These are phyloP conservation scores for Stictocephala bisonia DNA, from an alignment of 2,888 invertebrate species.

Conservation along the genomic window DNA sequence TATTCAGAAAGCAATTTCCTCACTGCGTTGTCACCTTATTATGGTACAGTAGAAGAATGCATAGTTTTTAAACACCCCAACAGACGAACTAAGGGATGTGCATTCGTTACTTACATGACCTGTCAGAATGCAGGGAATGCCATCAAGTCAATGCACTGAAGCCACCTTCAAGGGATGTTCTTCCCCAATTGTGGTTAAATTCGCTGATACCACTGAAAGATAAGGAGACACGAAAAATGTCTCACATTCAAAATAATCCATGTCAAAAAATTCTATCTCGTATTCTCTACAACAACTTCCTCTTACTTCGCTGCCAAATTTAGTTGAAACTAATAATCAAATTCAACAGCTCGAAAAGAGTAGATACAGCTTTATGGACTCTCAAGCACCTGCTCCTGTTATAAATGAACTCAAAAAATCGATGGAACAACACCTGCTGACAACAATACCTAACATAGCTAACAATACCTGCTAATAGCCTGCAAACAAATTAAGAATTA, in stretches of 20 bases:
- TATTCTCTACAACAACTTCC: slow-evolving; percentile 4
- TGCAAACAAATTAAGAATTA: no score
- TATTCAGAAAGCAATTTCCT: slow-evolving; percentile 95
- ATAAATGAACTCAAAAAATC: no score
- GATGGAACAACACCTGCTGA: no score
- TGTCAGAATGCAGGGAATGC: slow-evolving; percentile 98
- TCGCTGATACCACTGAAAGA: slow-evolving; percentile 99
- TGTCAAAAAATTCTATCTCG: slow-evolving; percentile 65
- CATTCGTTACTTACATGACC: slow-evolving; percentile 98
- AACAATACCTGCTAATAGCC: no score
- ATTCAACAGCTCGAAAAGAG: slow-evolving; percentile 1
- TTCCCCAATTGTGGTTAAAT: slow-evolving; percentile 97
- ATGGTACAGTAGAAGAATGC: slow-evolving; percentile 98
- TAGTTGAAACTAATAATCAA: not conserved
- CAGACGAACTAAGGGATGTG: slow-evolving; percentile 97
- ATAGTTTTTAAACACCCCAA: slow-evolving; percentile 95
- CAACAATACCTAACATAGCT: no score
- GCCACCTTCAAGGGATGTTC: slow-evolving; percentile 99
- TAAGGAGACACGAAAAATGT: slow-evolving; percentile 96
- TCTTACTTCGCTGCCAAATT: not conserved
- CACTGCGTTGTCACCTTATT: slow-evolving; percentile 89
- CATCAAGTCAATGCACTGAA: slow-evolving; percentile 97
- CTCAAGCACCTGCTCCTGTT: not conserved
- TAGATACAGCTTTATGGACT: not conserved
- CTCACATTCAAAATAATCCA: slow-evolving; percentile 91